These are phyloP conservation scores for Ispidina picta DNA, from an alignment of 2,797 vertebrate genomes.

Conservation along the genomic window DNA sequence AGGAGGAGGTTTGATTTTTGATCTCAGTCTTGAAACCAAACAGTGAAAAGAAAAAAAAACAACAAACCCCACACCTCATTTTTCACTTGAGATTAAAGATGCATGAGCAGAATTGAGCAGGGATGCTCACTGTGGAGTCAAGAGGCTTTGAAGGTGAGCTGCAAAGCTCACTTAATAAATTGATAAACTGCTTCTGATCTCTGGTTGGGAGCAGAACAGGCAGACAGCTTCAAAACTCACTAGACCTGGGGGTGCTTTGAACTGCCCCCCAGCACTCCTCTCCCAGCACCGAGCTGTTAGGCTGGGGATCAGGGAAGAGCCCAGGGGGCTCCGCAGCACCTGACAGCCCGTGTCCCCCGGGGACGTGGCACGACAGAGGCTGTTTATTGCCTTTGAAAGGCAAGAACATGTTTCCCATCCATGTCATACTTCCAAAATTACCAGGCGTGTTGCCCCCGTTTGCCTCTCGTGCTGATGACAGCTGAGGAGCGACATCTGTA, in stretches of 20 bases:
- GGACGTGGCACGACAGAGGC: accelerated
- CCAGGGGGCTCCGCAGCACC: accelerated
- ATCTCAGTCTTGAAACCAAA: neutral
- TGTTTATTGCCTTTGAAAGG: neutral
- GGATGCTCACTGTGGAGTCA: neutral
- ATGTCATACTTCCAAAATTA: neutral
- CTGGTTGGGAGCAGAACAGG: neutral
- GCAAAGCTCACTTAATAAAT: neutral
- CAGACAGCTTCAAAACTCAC: neutral
- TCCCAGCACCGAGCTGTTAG: neutral
- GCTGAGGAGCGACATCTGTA: constrained; percentile 47
- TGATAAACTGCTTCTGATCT: constrained; percentile 22
- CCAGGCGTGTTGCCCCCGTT: neutral
- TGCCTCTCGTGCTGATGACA: constrained; percentile 20
- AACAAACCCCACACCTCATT: neutral
- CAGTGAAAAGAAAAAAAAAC: neutral
- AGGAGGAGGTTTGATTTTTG: neutral
- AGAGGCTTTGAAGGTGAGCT: constrained; percentile 52
- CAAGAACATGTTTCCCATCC: neutral
- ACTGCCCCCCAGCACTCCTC: neutral
- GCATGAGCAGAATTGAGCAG: neutral
- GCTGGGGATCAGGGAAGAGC: accelerated
- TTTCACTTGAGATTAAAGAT: constrained; percentile 40
- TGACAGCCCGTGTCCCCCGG: accelerated
- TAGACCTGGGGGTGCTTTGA: neutral